These are phyloP conservation scores for Perizoma affinitatum DNA, from an alignment of 2,888 invertebrate species.

Conservation along the genomic window DNA sequence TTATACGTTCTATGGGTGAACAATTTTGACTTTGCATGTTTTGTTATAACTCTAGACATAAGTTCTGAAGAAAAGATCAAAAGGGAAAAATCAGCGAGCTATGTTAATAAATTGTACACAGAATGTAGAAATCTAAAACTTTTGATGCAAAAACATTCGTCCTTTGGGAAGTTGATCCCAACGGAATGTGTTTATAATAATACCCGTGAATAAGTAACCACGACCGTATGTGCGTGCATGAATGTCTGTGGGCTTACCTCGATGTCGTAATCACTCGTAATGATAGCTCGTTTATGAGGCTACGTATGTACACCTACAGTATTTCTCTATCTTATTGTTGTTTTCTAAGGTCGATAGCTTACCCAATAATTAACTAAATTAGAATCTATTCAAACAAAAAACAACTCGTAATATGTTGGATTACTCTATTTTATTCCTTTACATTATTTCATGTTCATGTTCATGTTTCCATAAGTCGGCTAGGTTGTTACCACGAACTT, in stretches of 20 bases:
- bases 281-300: conserved; percentile 30
- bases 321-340: conserved; percentile 38
- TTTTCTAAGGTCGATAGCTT: conserved; percentile 23
- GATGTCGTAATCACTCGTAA: conserved; percentile 26
- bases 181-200: conserved; percentile 23
- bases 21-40: conserved; percentile 48
- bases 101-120: conserved; percentile 35
- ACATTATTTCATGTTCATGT: too few species aligned
- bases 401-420: too few species aligned
- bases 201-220: conserved; percentile 23
- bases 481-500: too few species aligned
- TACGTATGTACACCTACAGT: conserved; percentile 33
- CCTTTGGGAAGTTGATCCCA: conserved; percentile 12
- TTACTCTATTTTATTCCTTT: conserved; percentile 9
- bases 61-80: conserved; percentile 6
- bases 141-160: conserved; percentile 5
- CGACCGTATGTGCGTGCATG: conserved; percentile 18
- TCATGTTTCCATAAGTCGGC: too few species aligned
- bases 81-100: conserved; percentile 31
- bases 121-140: neutral
- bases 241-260: conserved; percentile 17
- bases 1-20: conserved; percentile 34
- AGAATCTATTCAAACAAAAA: too few species aligned
- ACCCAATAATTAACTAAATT: conserved; percentile 5
- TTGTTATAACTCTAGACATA: conserved; percentile 37